Conservation (phyloP, 2,888 invertebrate genomes). For the Tanytarsus gracilentus region DNA sequence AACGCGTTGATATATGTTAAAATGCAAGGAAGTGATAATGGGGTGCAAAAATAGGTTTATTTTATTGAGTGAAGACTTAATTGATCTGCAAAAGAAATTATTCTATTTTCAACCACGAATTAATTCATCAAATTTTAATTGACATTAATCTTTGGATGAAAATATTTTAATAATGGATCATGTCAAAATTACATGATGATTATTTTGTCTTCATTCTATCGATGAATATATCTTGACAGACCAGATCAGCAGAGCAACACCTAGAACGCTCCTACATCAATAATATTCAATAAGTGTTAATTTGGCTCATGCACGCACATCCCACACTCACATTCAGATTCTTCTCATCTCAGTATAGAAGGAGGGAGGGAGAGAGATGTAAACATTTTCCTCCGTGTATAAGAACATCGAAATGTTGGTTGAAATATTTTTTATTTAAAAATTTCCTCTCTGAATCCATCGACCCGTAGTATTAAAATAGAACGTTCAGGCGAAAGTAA, state of each 20-base stretch:
- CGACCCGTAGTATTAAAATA: neutral
- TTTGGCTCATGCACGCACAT: neutral
- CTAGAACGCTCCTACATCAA: too few species aligned
- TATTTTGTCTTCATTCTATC: neutral
- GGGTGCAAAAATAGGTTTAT: too few species aligned
- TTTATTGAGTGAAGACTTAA: too few species aligned
- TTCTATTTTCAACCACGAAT: too few species aligned
- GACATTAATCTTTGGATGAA: too few species aligned
- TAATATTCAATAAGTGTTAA: slow-evolving; percentile 4
- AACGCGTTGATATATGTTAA: too few species aligned
- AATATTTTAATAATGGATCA: too few species aligned
- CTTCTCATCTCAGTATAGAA: too few species aligned
- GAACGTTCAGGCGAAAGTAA: neutral
- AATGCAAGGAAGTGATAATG: too few species aligned
- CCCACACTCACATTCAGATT: neutral
- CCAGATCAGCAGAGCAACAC: neutral
- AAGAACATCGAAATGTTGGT: neutral
- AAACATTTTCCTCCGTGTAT: neutral
- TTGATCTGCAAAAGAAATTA: too few species aligned
- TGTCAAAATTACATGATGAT: too few species aligned
- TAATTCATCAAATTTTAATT: too few species aligned
- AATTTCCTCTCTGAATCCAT: neutral
- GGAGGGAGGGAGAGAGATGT: neutral
- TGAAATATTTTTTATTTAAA: neutral
- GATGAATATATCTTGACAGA: neutral